Percentiles rank a stretch among this genome's conserved stretches.
phyloP scores from a whole-genome alignment of 1,140 invertebrate species.

The Vanessa tameamea region DNA sequence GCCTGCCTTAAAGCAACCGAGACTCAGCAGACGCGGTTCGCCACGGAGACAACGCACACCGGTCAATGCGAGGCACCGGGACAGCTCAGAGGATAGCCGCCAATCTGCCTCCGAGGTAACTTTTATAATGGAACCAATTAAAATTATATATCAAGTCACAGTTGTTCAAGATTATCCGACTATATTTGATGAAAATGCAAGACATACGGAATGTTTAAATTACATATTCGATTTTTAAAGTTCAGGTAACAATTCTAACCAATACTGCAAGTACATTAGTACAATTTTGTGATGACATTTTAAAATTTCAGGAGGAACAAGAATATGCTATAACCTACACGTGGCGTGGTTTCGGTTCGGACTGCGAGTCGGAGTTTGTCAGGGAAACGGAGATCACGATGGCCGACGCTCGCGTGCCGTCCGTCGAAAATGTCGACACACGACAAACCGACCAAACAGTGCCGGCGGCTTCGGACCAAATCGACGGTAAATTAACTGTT shows the following conservation, averaged over 20 bases:
- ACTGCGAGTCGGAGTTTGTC: constrained; percentile 64
- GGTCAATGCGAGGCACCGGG: constrained; percentile 50
- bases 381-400: constrained; percentile 48
- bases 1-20: constrained; percentile 85
- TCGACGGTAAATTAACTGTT: constrained; percentile 53
- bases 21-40: constrained; percentile 76
- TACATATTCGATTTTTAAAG: too few relatives aligned
- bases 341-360: constrained; percentile 69
- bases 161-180: too few relatives aligned
- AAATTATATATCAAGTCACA: background rate
- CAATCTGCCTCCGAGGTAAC: constrained; percentile 73
- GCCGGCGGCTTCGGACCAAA: constrained; percentile 51
- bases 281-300: background rate
- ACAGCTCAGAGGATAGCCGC: constrained; percentile 65
- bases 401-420: constrained; percentile 68
- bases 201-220: too few relatives aligned
- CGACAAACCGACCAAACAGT: constrained; percentile 65
- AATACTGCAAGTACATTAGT: too few relatives aligned
- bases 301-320: constrained; percentile 61
- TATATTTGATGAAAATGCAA: too few relatives aligned
- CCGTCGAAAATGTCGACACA: constrained; percentile 39
- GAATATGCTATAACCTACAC: constrained; percentile 69
- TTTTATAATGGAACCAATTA: background rate
- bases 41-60: constrained; percentile 61
- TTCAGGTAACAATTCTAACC: too few relatives aligned